Conservation (phyloP, 2,888 invertebrate genomes). For the Andrena haemorrhoa region DNA sequence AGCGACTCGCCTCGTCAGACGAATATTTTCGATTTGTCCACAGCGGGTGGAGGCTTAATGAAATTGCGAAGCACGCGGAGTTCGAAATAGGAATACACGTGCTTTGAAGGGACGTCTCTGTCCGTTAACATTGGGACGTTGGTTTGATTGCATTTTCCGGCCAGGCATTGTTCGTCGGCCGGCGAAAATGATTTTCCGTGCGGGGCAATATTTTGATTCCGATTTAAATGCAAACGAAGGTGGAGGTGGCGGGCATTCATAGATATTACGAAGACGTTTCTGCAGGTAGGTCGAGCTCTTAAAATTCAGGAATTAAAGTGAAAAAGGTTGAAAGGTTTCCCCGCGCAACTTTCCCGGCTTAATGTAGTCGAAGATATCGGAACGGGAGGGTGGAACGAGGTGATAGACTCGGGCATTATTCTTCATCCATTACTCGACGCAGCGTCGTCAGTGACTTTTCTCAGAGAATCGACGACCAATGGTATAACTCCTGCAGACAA, state of each 20-base stretch:
- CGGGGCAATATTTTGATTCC: constrained; percentile 36
- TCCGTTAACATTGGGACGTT: constrained; percentile 12
- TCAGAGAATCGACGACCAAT: constrained; percentile 30
- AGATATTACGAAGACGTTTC: constrained; percentile 24
- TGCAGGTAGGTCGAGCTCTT: not conserved
- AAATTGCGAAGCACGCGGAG: not conserved
- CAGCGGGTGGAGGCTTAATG: not conserved
- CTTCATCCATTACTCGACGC: constrained; percentile 64
- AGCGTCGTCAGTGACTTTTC: constrained; percentile 54
- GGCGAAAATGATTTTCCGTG: constrained; percentile 30
- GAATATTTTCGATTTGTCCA: not conserved
- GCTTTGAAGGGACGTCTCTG: constrained; percentile 21
- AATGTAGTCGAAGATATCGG: constrained; percentile 60
- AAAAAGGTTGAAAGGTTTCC: constrained; percentile 43
- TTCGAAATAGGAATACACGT: constrained; percentile 6
- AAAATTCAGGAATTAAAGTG: constrained; percentile 27
- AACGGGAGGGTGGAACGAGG: constrained; percentile 2
- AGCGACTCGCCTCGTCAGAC: not conserved
- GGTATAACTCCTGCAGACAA: constrained; percentile 47
- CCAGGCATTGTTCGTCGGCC: constrained; percentile 23
- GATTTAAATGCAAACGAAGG: constrained; percentile 37
- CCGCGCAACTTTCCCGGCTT: constrained; percentile 28
- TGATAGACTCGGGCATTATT: constrained; percentile 56
- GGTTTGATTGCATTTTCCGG: constrained; percentile 28
- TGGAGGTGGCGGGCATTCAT: constrained; percentile 4